Conservation (phyloP, 2,113 vertebrate genomes). For the Apistogramma diplotaenia region DNA sequence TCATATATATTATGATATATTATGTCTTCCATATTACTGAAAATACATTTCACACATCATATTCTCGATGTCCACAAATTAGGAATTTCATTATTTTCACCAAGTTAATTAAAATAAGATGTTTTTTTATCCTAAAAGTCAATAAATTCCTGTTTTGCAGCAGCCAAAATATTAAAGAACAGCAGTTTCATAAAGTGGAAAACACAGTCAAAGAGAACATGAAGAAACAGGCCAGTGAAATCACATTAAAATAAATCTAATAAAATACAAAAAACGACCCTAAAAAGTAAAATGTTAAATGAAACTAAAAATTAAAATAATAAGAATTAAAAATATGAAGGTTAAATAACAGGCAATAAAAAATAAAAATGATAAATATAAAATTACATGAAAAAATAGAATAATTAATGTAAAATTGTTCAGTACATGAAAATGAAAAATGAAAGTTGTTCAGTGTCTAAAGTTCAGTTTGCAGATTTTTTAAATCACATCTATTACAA, state of each 20-base stretch:
- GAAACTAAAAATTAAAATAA: not conserved
- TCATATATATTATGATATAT: not conserved
- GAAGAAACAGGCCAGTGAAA: too few relatives aligned
- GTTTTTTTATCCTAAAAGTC: too few relatives aligned
- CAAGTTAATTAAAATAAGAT: rapidly evolving
- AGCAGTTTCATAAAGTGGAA: too few relatives aligned
- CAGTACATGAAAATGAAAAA: too few relatives aligned
- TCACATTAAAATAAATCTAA: not conserved
- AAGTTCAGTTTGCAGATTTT: not conserved
- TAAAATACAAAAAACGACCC: not conserved
- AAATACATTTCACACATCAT: not conserved
- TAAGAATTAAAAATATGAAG: not conserved
- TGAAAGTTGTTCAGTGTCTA: not conserved
- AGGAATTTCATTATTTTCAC: not conserved
- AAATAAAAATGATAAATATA: not conserved
- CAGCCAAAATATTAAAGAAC: too few relatives aligned
- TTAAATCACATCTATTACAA: too few relatives aligned
- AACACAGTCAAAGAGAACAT: too few relatives aligned
- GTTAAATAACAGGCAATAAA: not conserved
- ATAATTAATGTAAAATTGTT: not conserved
- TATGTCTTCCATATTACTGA: not conserved
- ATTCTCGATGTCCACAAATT: not conserved
- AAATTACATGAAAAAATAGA: not conserved
- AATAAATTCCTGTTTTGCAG: too few relatives aligned
- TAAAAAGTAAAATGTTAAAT: not conserved